These are phyloP conservation scores for Lagocephalus sceleratus DNA, from an alignment of 2,797 vertebrate species.

Conservation along the genomic window DNA sequence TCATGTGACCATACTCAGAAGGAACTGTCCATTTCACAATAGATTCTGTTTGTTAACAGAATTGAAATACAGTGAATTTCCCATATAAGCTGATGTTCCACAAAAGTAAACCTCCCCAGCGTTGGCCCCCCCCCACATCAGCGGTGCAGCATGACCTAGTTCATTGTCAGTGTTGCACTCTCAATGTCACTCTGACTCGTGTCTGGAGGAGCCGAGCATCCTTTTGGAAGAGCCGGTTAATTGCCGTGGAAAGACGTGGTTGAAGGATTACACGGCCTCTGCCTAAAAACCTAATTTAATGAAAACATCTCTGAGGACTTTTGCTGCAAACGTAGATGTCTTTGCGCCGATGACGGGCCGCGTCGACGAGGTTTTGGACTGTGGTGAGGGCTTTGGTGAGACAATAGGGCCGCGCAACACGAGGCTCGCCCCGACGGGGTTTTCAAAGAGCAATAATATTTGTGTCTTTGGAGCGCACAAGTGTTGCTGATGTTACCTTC, in stretches of 20 bases:
- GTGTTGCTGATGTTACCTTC: too few species aligned
- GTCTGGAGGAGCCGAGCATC: conserved; percentile 55
- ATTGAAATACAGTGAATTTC: conserved; percentile 25
- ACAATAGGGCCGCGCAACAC: too few species aligned
- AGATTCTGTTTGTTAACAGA: not conserved
- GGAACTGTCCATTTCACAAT: not conserved
- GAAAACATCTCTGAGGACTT: conserved; percentile 58
- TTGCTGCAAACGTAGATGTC: conserved; percentile 23
- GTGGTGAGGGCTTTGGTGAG: too few species aligned
- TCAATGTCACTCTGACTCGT: conserved; percentile 66
- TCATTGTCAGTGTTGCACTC: conserved; percentile 54
- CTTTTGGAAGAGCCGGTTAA: conserved; percentile 59
- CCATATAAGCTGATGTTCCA: conserved; percentile 32
- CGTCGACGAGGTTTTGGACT: too few species aligned
- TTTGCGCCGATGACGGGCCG: not conserved
- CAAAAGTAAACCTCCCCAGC: conserved; percentile 18
- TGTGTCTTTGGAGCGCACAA: too few species aligned
- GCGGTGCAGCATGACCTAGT: conserved; percentile 60
- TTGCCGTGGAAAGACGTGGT: conserved; percentile 47
- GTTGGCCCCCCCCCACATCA: conserved; percentile 24
- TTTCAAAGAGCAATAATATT: too few species aligned
- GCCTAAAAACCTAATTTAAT: conserved; percentile 55
- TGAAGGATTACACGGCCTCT: conserved; percentile 65
- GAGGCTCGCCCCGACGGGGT: too few species aligned
- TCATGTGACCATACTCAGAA: too few species aligned